These are phyloP conservation scores for Drepana falcataria DNA, from an alignment of 2,888 invertebrate species.

Conservation along the genomic window DNA sequence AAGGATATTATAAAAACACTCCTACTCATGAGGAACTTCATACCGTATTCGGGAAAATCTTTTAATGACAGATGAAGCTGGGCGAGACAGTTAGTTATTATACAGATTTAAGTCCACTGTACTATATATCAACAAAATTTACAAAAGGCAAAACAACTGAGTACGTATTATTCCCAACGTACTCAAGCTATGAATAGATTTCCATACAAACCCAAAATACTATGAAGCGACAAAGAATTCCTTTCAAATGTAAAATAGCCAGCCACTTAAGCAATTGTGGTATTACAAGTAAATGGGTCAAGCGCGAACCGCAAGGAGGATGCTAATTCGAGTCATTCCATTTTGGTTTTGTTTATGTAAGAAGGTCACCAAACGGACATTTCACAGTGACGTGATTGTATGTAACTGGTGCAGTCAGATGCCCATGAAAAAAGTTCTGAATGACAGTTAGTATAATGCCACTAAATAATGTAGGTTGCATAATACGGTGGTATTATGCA, in stretches of 20 bases:
- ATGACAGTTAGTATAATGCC: no score
- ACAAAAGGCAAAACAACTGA: background rate
- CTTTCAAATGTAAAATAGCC: conserved; percentile 45
- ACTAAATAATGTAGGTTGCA: no score
- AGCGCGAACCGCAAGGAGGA: conserved; percentile 35
- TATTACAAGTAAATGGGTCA: conserved; percentile 34
- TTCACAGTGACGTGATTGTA: background rate
- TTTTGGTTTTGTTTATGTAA: conserved; percentile 1
- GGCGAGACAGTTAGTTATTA: no score
- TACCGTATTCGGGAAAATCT: no score
- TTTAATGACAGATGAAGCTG: no score
- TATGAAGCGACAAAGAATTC: conserved; percentile 28
- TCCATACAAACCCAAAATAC: conserved; percentile 9
- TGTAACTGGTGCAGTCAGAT: background rate
- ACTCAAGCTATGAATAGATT: background rate
- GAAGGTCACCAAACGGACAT: background rate
- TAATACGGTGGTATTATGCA: no score
- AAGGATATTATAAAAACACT: no score
- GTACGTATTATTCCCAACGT: background rate
- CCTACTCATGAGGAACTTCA: no score
- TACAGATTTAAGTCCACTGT: no score
- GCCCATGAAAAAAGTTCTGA: background rate
- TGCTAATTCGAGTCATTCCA: conserved; percentile 23
- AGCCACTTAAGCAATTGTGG: conserved; percentile 35
- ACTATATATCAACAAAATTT: background rate